Evolutionary conservation across 2,797 vertebrate genomes (phyloP).

Genomic region (Rachycentron canadum): DNA sequence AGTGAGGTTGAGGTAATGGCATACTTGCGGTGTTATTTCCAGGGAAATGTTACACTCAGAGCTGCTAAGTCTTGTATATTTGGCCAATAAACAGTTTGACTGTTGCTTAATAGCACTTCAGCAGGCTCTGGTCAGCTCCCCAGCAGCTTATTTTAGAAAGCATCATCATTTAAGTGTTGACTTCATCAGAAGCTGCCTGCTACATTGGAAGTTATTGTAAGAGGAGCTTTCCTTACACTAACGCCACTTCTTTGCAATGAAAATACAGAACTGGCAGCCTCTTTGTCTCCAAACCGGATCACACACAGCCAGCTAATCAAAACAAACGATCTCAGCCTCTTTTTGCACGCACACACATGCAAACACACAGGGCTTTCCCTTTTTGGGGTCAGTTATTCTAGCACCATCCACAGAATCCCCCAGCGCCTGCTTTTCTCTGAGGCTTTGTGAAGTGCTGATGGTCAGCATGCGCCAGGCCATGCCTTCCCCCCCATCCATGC

Average conservation of each 20-base stretch:
- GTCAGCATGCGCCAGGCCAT: slow-evolving; percentile 71
- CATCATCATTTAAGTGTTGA: slow-evolving; percentile 50
- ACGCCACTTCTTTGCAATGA: slow-evolving; percentile 59
- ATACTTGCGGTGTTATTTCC: slow-evolving; percentile 2
- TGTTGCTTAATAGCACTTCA: background rate
- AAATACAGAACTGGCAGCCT: slow-evolving; percentile 53
- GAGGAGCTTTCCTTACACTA: slow-evolving; percentile 56
- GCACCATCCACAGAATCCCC: slow-evolving; percentile 72
- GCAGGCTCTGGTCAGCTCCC: background rate
- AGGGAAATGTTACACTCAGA: background rate
- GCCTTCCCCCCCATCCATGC: slow-evolving; percentile 29
- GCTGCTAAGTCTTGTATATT: background rate
- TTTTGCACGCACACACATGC: slow-evolving; percentile 20
- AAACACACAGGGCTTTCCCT: slow-evolving; percentile 20
- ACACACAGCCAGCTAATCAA: slow-evolving; percentile 60
- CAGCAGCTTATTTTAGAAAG: background rate
- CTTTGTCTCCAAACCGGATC: slow-evolving; percentile 74
- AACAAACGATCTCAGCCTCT: slow-evolving; percentile 66
- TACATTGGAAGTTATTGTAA: slow-evolving; percentile 53
- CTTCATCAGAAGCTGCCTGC: slow-evolving; percentile 40
- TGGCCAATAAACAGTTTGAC: background rate
- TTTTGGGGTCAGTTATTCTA: slow-evolving; percentile 68
- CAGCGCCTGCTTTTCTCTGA: slow-evolving; percentile 67
- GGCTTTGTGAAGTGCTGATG: slow-evolving; percentile 83
- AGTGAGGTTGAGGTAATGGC: slow-evolving; percentile 13